phyloP scores from a whole-genome alignment of 2,113 vertebrate genomes.

The Ictidomys tridecemlineatus region DNA sequence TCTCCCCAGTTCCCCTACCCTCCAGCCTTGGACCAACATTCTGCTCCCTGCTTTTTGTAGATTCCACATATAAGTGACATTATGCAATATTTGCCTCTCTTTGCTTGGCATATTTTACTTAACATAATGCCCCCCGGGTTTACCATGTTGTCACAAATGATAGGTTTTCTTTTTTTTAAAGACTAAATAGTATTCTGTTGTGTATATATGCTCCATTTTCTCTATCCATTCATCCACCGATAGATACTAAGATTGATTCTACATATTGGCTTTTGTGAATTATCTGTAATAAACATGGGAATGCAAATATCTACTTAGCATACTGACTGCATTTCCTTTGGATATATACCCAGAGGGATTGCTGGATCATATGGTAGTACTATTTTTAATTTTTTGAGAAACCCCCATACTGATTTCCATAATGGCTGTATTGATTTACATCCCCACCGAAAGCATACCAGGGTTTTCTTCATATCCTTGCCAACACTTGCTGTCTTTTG shows the following conservation, averaged over 20 bases:
- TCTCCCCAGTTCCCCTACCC: neutral
- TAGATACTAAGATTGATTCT: neutral
- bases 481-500: neutral
- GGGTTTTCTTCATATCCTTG: neutral
- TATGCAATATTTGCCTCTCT: neutral
- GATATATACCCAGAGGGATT: neutral
- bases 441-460: too few species aligned
- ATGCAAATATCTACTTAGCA: neutral
- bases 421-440: neutral
- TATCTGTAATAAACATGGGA: neutral
- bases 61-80: neutral
- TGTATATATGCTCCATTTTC: neutral
- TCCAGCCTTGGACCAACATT: neutral
- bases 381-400: neutral
- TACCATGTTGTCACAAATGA: neutral
- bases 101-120: neutral
- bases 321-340: neutral
- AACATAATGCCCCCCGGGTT: neutral
- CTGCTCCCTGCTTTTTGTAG: neutral
- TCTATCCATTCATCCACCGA: neutral
- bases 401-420: neutral
- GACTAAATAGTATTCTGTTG: neutral
- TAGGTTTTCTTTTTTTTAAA: neutral
- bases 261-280: neutral
- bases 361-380: neutral